A percentile compares a stretch with the other conserved stretches of the same genome.
These are phyloP conservation scores for Rhopalosiphum maidis DNA, from an alignment of 1,140 invertebrate genomes.

Conservation along the genomic window DNA sequence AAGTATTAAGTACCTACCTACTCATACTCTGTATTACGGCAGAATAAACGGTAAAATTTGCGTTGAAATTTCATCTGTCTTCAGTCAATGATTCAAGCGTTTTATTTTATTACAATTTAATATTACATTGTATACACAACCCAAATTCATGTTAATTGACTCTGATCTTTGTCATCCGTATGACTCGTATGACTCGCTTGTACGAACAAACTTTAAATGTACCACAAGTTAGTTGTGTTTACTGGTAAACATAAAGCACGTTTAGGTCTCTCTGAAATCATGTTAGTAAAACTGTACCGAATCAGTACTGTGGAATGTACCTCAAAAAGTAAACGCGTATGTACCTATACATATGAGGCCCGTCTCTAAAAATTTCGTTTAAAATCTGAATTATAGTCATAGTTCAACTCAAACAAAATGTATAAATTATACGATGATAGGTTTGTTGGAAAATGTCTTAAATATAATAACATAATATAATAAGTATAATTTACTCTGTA, in stretches of 20 bases:
- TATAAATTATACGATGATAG: too few species aligned
- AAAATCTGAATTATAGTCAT: not conserved
- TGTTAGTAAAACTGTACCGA: not conserved
- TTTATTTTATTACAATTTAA: not conserved
- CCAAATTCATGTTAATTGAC: not conserved
- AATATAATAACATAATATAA: too few species aligned
- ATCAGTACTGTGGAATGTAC: not conserved
- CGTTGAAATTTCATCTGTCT: not conserved
- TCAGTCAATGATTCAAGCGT: not conserved
- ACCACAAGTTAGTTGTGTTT: not conserved
- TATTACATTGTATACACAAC: not conserved
- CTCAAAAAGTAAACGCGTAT: not conserved
- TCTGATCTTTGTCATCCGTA: not conserved
- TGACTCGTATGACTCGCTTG: not conserved
- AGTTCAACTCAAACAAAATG: not conserved
- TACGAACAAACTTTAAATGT: not conserved
- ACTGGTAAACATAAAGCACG: not conserved
- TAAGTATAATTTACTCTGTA: too few species aligned
- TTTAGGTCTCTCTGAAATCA: not conserved
- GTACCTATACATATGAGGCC: not conserved
- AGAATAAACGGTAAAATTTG: accelerated
- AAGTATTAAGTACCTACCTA: too few species aligned
- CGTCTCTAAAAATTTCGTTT: not conserved
- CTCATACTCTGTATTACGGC: not conserved
- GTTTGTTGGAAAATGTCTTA: too few species aligned